phyloP scores from a whole-genome alignment of 1,140 invertebrate genomes.

The Ostrea denselamellosa region DNA sequence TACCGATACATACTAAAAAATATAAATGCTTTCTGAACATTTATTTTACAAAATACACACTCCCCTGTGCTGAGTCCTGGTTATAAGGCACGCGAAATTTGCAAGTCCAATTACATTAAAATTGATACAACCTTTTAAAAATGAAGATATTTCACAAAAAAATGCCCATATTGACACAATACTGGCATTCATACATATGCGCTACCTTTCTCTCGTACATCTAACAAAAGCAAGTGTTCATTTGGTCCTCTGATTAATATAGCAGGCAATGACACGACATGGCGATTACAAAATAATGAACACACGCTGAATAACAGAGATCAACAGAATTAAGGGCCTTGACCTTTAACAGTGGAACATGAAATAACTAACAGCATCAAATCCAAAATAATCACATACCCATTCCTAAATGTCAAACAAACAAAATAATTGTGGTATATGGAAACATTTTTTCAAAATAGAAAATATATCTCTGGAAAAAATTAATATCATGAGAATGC shows the following conservation, averaged over 20 bases:
- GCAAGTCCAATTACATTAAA: not conserved
- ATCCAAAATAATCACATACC: not conserved
- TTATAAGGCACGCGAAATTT: constrained; percentile 20
- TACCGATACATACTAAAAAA: not conserved
- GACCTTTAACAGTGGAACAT: not conserved
- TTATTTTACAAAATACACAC: not conserved
- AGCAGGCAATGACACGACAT: not conserved
- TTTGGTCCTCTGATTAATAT: constrained; percentile 22
- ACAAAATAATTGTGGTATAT: not conserved
- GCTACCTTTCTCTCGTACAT: not conserved
- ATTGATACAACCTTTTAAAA: constrained; percentile 16
- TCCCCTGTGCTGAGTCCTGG: not conserved
- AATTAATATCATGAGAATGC: constrained; percentile 38
- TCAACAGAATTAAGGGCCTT: constrained; percentile 21
- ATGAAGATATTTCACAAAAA: not conserved
- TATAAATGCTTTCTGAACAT: constrained; percentile 22
- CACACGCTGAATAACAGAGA: constrained; percentile 11
- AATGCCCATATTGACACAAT: constrained; percentile 3
- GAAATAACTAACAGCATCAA: not conserved
- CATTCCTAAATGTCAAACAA: constrained; percentile 4
- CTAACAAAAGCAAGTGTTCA: not conserved
- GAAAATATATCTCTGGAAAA: constrained; percentile 23
- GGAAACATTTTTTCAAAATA: constrained; percentile 25
- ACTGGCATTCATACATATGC: not conserved
- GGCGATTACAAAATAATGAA: constrained; percentile 29